Evolutionary conservation across 2,888 invertebrate genomes (phyloP).

Genomic region (Notocelia uddmanniana): DNA sequence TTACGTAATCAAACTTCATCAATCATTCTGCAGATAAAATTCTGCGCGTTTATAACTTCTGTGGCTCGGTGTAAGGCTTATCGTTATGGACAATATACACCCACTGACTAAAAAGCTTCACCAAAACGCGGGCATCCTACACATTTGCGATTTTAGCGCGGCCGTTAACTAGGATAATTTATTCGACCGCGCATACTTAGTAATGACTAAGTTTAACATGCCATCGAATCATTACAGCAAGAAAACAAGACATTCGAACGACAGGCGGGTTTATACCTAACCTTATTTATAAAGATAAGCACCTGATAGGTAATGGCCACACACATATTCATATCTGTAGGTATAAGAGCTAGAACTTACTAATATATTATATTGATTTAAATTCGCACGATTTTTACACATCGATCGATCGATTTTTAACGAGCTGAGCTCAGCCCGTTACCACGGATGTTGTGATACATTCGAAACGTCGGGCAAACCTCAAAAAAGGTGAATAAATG

Average conservation of each 20-base stretch:
- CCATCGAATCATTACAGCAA: background rate
- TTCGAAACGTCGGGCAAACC: too few relatives aligned
- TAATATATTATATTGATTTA: too few relatives aligned
- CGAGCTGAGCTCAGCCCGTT: too few relatives aligned
- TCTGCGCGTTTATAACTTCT: background rate
- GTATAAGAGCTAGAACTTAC: background rate
- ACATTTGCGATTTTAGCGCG: slow-evolving; percentile 21
- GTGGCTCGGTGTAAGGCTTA: slow-evolving; percentile 15
- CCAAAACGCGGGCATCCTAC: slow-evolving; percentile 7
- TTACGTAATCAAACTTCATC: too few relatives aligned
- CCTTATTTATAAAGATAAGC: background rate
- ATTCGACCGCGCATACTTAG: background rate
- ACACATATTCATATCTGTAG: background rate
- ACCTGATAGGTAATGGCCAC: background rate
- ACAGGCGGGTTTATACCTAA: background rate
- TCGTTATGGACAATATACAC: slow-evolving; percentile 39
- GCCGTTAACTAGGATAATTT: slow-evolving; percentile 23
- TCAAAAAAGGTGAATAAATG: too few relatives aligned
- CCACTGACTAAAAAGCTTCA: slow-evolving; percentile 32
- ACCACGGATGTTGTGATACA: too few relatives aligned
- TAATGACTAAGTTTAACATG: background rate
- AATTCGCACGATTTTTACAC: too few relatives aligned
- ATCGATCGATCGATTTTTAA: too few relatives aligned
- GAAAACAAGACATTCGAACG: slow-evolving; percentile 2
- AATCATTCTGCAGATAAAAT: too few relatives aligned